phyloP scores from a whole-genome alignment of 2,797 vertebrate species.

The Hypotaenidia philippensis region DNA sequence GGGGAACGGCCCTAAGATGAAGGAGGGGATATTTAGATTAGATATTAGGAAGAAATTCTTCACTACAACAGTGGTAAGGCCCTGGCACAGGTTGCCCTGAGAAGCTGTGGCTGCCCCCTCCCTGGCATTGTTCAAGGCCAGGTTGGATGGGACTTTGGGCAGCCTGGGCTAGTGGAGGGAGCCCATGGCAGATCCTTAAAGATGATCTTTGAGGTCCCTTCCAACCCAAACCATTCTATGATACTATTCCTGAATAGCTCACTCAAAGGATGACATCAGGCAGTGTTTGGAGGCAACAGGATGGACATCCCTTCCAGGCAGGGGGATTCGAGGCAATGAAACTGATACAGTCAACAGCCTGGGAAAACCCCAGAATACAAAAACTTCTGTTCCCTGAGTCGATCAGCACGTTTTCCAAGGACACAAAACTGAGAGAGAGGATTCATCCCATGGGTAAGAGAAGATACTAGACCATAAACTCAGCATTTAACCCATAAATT shows the following conservation, averaged over 20 bases:
- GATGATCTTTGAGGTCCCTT: too few species aligned
- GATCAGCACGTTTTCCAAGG: background rate
- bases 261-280: background rate
- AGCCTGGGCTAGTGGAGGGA: too few species aligned
- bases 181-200: too few species aligned
- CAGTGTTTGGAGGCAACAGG: background rate
- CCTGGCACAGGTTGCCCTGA: too few species aligned
- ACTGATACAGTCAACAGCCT: background rate
- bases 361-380: background rate
- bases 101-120: too few species aligned
- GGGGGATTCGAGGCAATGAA: background rate
- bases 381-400: background rate
- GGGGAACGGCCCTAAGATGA: too few species aligned
- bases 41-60: too few species aligned
- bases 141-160: too few species aligned
- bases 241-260: background rate
- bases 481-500: background rate
- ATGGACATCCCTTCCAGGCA: background rate
- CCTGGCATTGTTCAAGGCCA: too few species aligned
- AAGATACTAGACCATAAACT: background rate
- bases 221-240: too few species aligned
- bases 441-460: background rate
- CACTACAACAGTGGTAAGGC: too few species aligned
- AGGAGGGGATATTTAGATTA: too few species aligned
- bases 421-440: background rate